phyloP scores from a whole-genome alignment of 2,797 vertebrate species.

The Coluber constrictor region DNA sequence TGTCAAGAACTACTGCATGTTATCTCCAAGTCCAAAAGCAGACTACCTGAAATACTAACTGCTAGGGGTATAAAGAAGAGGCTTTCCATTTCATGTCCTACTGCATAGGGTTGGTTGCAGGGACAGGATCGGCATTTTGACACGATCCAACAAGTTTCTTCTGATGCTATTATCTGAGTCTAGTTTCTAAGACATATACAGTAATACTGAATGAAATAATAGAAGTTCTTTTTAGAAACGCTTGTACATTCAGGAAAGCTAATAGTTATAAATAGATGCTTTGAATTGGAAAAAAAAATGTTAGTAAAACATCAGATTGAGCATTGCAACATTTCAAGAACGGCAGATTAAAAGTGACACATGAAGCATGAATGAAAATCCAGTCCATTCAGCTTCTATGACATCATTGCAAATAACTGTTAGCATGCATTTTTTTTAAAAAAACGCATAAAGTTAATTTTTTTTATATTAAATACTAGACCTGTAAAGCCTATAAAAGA shows the following conservation, averaged over 20 bases:
- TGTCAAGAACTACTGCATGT: background rate
- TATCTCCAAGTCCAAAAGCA: background rate
- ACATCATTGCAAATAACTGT: constrained; percentile 59
- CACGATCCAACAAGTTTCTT: background rate
- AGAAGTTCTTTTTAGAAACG: constrained; percentile 53
- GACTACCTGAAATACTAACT: background rate
- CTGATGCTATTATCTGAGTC: background rate
- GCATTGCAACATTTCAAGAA: constrained; percentile 56
- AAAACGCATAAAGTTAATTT: constrained; percentile 45
- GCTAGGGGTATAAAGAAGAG: background rate
- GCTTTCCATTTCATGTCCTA: background rate
- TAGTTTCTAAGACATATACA: constrained; percentile 46
- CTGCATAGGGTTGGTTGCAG: background rate
- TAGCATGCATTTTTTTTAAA: constrained; percentile 53
- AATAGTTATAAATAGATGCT: constrained; percentile 56
- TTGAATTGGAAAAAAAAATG: constrained; percentile 62
- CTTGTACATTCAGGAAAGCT: constrained; percentile 53
- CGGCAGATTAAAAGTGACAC: constrained; percentile 37
- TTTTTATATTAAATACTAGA: constrained; percentile 65
- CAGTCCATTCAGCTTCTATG: constrained; percentile 56
- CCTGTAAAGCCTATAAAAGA: constrained; percentile 70
- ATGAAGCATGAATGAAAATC: constrained; percentile 48
- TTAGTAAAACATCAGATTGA: constrained; percentile 44
- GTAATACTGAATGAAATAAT: constrained; percentile 56
- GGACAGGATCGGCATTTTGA: background rate